phyloP scores from a whole-genome alignment of 1,140 invertebrate genomes.

The Triops longicaudatus region DNA sequence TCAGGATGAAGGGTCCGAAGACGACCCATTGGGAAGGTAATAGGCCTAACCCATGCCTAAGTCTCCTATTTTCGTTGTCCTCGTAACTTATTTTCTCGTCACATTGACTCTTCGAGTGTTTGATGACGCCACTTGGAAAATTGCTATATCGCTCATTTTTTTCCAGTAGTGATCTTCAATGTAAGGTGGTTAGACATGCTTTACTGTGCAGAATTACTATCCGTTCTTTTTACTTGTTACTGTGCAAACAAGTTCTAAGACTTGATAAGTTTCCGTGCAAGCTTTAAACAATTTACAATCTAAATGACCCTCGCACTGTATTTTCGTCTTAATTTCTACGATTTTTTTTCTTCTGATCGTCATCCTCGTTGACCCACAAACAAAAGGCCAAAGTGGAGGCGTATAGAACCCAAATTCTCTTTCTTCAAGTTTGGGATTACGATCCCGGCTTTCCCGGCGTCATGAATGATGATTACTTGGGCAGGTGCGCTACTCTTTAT shows the following conservation, averaged over 20 bases:
- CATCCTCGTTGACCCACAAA: not conserved
- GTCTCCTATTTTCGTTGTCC: not conserved
- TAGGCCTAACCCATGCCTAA: constrained; percentile 23
- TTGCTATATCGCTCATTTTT: not conserved
- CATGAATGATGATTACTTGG: constrained; percentile 72
- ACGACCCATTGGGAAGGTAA: constrained; percentile 35
- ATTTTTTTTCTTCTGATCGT: not conserved
- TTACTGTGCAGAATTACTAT: not conserved
- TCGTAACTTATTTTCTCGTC: not conserved
- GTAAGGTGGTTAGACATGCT: too few species aligned
- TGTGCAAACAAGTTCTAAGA: not conserved
- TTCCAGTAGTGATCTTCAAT: too few species aligned
- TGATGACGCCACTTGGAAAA: constrained; percentile 1
- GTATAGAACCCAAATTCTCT: constrained; percentile 57
- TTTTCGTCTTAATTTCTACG: not conserved
- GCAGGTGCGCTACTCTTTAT: constrained; percentile 50
- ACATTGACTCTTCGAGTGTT: not conserved
- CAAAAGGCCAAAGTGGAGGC: constrained; percentile 59
- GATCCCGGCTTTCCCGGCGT: constrained; percentile 68
- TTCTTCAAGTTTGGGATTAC: constrained; percentile 72
- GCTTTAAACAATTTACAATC: not conserved
- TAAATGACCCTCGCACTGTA: not conserved
- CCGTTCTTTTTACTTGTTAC: not conserved
- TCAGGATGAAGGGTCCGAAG: constrained; percentile 33
- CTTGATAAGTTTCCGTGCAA: not conserved